These are phyloP conservation scores for Prorops nasuta DNA, from an alignment of 1,140 invertebrate species.

Conservation along the genomic window DNA sequence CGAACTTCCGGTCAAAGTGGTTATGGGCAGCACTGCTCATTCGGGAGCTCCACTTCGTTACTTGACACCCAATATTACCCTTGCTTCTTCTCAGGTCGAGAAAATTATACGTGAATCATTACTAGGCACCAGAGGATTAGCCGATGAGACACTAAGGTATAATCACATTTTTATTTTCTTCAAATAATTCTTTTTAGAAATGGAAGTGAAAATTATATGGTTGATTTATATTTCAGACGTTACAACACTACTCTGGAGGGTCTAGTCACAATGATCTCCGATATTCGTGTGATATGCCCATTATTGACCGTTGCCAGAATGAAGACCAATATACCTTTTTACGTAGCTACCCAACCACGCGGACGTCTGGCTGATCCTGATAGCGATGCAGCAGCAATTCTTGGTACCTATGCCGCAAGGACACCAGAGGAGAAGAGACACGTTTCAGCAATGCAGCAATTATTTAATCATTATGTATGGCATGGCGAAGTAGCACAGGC, in stretches of 20 bases:
- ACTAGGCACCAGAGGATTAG: conserved; percentile 62
- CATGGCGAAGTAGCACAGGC: conserved; percentile 64
- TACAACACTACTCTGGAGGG: conserved; percentile 69
- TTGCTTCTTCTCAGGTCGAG: conserved; percentile 63
- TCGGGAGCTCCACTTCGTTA: conserved; percentile 63
- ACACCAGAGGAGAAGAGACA: conserved; percentile 71
- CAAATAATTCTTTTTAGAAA: background rate
- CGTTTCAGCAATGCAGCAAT: conserved; percentile 73
- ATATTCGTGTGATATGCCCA: conserved; percentile 78
- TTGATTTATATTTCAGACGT: conserved; percentile 44
- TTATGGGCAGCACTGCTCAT: conserved; percentile 74
- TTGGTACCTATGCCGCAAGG: conserved; percentile 71
- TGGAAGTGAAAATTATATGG: conserved; percentile 2
- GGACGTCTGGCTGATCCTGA: conserved; percentile 63
- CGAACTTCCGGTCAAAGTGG: conserved; percentile 58
- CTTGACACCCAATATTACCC: conserved; percentile 60
- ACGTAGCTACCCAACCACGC: conserved; percentile 67
- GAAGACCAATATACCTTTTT: conserved; percentile 65
- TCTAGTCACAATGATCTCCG: conserved; percentile 71
- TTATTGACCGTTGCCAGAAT: conserved; percentile 64
- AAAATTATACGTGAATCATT: conserved; percentile 65
- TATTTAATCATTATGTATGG: conserved; percentile 80
- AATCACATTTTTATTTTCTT: conserved; percentile 4
- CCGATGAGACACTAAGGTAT: conserved; percentile 59
- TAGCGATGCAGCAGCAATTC: conserved; percentile 73